Conservation (phyloP, 2,888 invertebrate genomes). For the Himalopsyche tibetana region DNA sequence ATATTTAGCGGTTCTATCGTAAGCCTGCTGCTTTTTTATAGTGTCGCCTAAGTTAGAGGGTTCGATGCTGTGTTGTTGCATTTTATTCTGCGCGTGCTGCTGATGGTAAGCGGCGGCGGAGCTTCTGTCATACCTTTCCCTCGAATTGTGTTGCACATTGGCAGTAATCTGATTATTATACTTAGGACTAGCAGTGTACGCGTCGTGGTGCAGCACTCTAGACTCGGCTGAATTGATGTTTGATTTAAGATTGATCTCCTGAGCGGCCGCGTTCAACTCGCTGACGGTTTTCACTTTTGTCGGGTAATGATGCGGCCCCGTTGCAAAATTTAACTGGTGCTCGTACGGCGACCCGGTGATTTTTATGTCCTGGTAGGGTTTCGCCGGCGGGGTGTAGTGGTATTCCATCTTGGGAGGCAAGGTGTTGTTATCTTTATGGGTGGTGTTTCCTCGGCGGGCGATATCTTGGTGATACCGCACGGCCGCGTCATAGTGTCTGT, state of each 20-base stretch:
- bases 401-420: constrained; percentile 51
- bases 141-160: constrained; percentile 54
- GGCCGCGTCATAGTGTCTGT: constrained; percentile 61
- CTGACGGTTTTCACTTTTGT: constrained; percentile 65
- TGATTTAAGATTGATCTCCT: constrained; percentile 64
- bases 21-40: constrained; percentile 51
- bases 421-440: constrained; percentile 52
- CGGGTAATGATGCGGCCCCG: constrained; percentile 61
- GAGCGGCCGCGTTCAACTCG: constrained; percentile 62
- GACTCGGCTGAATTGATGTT: constrained; percentile 52
- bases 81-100: constrained; percentile 50
- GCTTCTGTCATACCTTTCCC: constrained; percentile 59
- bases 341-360: constrained; percentile 61
- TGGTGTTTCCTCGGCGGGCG: constrained; percentile 54
- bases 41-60: constrained; percentile 60
- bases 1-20: constrained; percentile 55
- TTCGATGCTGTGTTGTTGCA: constrained; percentile 45
- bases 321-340: constrained; percentile 63
- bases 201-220: constrained; percentile 47
- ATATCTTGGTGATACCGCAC: constrained; percentile 63
- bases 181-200: constrained; percentile 61
- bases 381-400: constrained; percentile 58
- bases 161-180: constrained; percentile 47
- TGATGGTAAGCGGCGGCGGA: constrained; percentile 53
- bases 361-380: constrained; percentile 64